A percentile compares a stretch with the other conserved stretches of the same genome.
phyloP scores from a whole-genome alignment of 2,888 invertebrate genomes.

The Rhagonycha fulva region DNA sequence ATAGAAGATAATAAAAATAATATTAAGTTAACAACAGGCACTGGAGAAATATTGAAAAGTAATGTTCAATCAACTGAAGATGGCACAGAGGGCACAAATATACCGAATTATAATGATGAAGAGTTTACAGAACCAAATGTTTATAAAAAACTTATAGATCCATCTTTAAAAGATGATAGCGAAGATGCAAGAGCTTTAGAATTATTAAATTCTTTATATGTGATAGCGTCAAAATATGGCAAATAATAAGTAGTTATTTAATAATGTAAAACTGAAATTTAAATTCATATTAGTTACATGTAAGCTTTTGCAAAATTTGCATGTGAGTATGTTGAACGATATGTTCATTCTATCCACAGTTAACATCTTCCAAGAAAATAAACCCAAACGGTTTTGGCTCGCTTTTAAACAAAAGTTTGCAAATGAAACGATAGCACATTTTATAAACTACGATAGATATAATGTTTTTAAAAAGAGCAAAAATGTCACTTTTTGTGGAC shows the following conservation, averaged over 20 bases:
- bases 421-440: too few species aligned
- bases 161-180: constrained; percentile 47
- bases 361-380: too few species aligned
- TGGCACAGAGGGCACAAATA: background rate
- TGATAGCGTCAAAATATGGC: constrained; percentile 83
- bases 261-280: background rate
- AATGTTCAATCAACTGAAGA: background rate
- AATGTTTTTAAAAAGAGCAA: too few species aligned
- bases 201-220: constrained; percentile 80
- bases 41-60: background rate
- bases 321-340: background rate
- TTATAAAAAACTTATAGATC: constrained; percentile 37
- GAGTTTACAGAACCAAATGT: constrained; percentile 21
- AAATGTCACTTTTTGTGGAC: too few species aligned
- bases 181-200: constrained; percentile 82
- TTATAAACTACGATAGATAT: too few species aligned
- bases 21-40: background rate
- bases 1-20: background rate
- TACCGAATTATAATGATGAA: background rate
- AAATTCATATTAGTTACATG: background rate
- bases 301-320: background rate
- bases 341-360: background rate
- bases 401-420: too few species aligned
- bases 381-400: too few species aligned
- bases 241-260: constrained; percentile 51